These are phyloP conservation scores for Bufotes viridis DNA, from an alignment of 2,797 vertebrate genomes.

Conservation along the genomic window DNA sequence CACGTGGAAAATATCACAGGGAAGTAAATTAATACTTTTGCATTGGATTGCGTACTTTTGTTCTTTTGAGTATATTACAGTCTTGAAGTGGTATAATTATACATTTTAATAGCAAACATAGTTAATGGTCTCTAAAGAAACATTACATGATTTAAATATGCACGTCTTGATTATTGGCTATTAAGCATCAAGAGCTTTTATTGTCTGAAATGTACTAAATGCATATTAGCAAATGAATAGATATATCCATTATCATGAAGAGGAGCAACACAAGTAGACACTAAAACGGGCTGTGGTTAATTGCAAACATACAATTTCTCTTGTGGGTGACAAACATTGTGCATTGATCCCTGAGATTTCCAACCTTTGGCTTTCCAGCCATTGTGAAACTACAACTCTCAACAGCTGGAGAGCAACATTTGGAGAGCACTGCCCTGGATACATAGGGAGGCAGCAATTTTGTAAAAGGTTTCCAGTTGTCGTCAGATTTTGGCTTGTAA, in stretches of 20 bases:
- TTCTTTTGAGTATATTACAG: background rate
- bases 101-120: background rate
- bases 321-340: background rate
- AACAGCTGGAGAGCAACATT: background rate
- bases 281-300: background rate
- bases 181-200: background rate
- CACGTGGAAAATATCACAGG: background rate
- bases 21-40: background rate
- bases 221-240: background rate
- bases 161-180: background rate
- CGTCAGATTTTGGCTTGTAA: background rate
- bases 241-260: background rate
- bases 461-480: background rate
- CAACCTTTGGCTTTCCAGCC: background rate
- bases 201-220: background rate
- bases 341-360: background rate
- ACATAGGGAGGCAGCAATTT: background rate
- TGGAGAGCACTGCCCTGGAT: background rate
- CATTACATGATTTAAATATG: background rate
- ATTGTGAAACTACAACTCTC: background rate
- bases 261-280: background rate
- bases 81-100: background rate
- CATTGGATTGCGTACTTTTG: background rate
- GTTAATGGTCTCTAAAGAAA: conserved; percentile 1
- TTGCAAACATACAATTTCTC: background rate